These are phyloP conservation scores for Cyphomyrmex costatus DNA, from an alignment of 1,140 invertebrate species.

Conservation along the genomic window DNA sequence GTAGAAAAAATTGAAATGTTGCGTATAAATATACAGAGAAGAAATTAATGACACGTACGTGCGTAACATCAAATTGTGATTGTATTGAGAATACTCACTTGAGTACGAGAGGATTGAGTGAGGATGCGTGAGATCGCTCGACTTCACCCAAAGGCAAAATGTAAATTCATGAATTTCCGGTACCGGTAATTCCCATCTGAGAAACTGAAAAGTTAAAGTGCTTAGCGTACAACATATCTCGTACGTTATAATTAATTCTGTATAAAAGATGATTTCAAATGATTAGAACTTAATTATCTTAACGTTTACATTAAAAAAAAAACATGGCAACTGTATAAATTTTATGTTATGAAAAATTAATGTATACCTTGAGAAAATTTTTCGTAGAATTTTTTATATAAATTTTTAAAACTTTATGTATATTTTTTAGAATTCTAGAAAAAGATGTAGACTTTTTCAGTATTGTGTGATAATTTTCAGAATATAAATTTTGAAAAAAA, in stretches of 20 bases:
- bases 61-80: neutral
- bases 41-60: neutral
- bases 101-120: slow-evolving; percentile 90
- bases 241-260: slow-evolving; percentile 17
- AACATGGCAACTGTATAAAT: too few relatives aligned
- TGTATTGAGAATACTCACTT: slow-evolving; percentile 86
- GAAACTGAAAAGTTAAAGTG: slow-evolving; percentile 86
- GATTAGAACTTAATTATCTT: neutral
- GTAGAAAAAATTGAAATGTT: neutral
- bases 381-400: too few relatives aligned
- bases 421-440: too few relatives aligned
- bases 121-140: slow-evolving; percentile 87
- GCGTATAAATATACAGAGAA: neutral
- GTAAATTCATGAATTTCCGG: slow-evolving; percentile 89
- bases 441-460: too few relatives aligned
- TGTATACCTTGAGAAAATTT: too few relatives aligned
- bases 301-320: neutral
- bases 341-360: too few relatives aligned
- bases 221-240: slow-evolving; percentile 6
- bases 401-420: too few relatives aligned
- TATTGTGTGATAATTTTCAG: too few relatives aligned
- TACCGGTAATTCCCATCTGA: slow-evolving; percentile 89
- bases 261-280: neutral
- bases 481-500: too few relatives aligned
- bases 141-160: slow-evolving; percentile 89